A percentile compares a stretch with the other conserved stretches of the same genome.
phyloP scores from a whole-genome alignment of 2,797 vertebrate species.

The Etheostoma perlongum region DNA sequence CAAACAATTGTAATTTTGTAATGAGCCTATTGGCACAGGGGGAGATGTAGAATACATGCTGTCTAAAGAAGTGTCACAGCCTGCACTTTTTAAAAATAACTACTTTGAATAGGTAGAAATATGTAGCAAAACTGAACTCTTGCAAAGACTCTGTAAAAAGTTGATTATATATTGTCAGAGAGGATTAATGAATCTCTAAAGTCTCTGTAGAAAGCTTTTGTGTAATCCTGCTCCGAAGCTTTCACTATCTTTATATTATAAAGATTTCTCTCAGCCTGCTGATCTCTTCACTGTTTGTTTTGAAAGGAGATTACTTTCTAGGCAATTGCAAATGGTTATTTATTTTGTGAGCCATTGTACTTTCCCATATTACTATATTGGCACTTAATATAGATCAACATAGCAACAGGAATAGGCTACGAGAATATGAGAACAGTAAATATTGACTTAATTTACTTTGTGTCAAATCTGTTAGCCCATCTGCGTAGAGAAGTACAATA shows the following conservation, averaged over 20 bases:
- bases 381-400: slow-evolving; percentile 25
- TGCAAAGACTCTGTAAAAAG: slow-evolving; percentile 18
- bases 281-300: slow-evolving; percentile 47
- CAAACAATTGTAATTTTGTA: background rate
- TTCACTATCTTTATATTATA: slow-evolving; percentile 2
- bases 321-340: slow-evolving; percentile 36
- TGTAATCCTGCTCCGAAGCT: slow-evolving; percentile 23
- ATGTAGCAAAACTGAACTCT: slow-evolving; percentile 4
- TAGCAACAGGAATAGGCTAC: slow-evolving; percentile 8
- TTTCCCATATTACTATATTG: slow-evolving; percentile 25
- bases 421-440: slow-evolving; percentile 5
- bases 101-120: slow-evolving; percentile 22
- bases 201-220: slow-evolving; percentile 18
- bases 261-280: slow-evolving; percentile 23
- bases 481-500: slow-evolving; percentile 6
- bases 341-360: slow-evolving; percentile 24
- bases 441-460: slow-evolving; percentile 10
- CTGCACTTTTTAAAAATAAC: slow-evolving; percentile 27
- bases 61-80: slow-evolving; percentile 21
- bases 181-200: slow-evolving; percentile 44
- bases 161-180: slow-evolving; percentile 30
- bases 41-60: slow-evolving; percentile 25
- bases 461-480: slow-evolving; percentile 4
- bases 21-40: slow-evolving; percentile 27
- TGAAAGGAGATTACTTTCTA: slow-evolving; percentile 34